Evolutionary conservation across 2,888 invertebrate species (phyloP), one percentile per base, ranked within the genome.

Genomic region (Ypsolopha sequella): DNA sequence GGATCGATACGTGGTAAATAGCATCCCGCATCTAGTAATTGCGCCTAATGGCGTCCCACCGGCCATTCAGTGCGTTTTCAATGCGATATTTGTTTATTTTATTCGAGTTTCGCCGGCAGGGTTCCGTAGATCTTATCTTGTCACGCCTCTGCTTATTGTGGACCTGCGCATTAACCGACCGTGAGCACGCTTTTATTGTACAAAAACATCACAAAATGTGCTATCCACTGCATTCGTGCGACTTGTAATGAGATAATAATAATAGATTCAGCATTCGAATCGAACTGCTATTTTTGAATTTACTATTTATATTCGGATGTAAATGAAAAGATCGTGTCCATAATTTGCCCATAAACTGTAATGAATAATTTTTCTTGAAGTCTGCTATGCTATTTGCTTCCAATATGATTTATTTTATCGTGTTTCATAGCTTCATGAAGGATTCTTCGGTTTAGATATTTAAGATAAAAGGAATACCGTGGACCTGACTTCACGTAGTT

Each of bases 91-190:
- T 76, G 74, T 76, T 76, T 73, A 73, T 74, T 79, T 76, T 78
- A 76, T 77, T 77, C 77, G 66, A 67, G 72, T 73, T 70, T 70
- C 66, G 68, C 73, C 69, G 71, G 66, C 67, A 65, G 63, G 65
- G 73, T 71, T 72, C 67, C 67, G 68, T 68, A 76, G 80, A 84
- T 84, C 69, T 73, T 80, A 82, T 84, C 82, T 77, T 73, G 81
- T 84, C 81, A 81, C 81, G 81, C 76, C 77, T 73, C 67, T 65
- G 70, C 71, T 74, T 53, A 56, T 55, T 56, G 56, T 56, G 58
- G 50, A 52, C 53, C 46, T 39, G 52, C 50, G 50, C 45, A 55
- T 52, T 73, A 73, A 76, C 68, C 61, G 68, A 62, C 65, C 63
- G 60, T 62, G 58, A 41, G 53, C 53, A 53, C 61, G 67, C 65